Conservation (phyloP, 1,140 invertebrate species). For the roundworm (Caenorhabditis elegans) region DNA sequence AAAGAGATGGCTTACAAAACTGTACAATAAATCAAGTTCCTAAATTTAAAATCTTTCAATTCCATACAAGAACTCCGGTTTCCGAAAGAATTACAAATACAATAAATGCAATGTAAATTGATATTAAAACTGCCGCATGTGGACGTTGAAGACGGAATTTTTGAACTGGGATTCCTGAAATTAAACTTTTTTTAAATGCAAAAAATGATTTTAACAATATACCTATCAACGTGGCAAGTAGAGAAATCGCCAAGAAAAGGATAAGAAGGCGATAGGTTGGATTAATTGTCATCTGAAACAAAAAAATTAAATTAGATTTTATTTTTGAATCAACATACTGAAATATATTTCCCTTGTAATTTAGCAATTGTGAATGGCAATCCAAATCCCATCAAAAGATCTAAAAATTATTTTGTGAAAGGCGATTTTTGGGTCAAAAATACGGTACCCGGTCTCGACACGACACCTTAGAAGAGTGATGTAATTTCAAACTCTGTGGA, state of each 20-base stretch:
- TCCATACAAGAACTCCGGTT: constrained; percentile 38
- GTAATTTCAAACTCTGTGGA: too few relatives aligned
- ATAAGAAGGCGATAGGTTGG: constrained; percentile 31
- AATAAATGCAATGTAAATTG: constrained; percentile 68
- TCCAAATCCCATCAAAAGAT: constrained; percentile 71
- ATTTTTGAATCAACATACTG: constrained; percentile 36
- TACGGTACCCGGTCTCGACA: too few relatives aligned
- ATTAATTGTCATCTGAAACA: constrained; percentile 2
- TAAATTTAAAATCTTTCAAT: not conserved
- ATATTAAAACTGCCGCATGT: constrained; percentile 67
- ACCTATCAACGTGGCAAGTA: constrained; percentile 67
- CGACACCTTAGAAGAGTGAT: too few relatives aligned
- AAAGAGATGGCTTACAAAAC: too few relatives aligned
- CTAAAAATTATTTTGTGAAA: constrained; percentile 56
- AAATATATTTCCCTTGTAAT: constrained; percentile 65
- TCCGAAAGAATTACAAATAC: constrained; percentile 67
- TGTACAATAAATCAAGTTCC: not conserved
- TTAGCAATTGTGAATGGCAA: constrained; percentile 70
- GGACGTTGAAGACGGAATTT: constrained; percentile 67
- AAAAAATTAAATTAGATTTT: not conserved
- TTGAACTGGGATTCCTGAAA: constrained; percentile 58
- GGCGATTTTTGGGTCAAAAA: too few relatives aligned
- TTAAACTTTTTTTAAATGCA: constrained; percentile 67
- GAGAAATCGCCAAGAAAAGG: constrained; percentile 66
- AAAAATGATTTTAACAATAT: too few relatives aligned